Percentiles rank a stretch among this genome's conserved stretches.
Conservation (phyloP, 2,888 invertebrate genomes). For the Leptopilina drosophilae region DNA sequence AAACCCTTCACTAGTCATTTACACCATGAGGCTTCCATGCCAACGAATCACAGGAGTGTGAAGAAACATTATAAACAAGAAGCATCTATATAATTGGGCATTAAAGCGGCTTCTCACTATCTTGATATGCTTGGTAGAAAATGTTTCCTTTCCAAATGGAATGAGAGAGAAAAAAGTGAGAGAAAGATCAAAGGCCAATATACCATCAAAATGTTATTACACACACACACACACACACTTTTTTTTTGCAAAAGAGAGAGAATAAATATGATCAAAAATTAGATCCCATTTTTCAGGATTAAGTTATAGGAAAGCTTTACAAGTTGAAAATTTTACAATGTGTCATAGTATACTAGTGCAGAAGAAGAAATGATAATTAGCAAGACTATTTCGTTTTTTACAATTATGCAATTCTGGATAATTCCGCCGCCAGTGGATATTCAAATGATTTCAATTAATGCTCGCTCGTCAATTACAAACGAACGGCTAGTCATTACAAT, state of each 20-base stretch:
- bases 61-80: constrained; percentile 28
- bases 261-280: background rate
- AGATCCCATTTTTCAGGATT: background rate
- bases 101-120: background rate
- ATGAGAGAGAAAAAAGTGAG: background rate
- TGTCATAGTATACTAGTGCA: too few relatives aligned
- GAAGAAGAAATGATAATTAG: too few relatives aligned
- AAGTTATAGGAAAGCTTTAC: too few relatives aligned
- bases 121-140: background rate
- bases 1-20: constrained; percentile 32
- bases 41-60: background rate
- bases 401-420: too few relatives aligned
- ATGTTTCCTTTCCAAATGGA: background rate
- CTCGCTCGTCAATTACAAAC: too few relatives aligned
- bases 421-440: too few relatives aligned
- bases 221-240: background rate
- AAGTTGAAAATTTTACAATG: too few relatives aligned
- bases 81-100: constrained; percentile 30
- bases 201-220: constrained; percentile 2
- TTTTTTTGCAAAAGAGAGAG: background rate
- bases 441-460: too few relatives aligned
- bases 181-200: constrained; percentile 11
- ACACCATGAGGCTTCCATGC: constrained; percentile 8
- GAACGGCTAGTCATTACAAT: too few relatives aligned
- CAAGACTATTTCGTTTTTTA: too few relatives aligned